Base-by-base conservation (phyloP, 2,888 invertebrate genomes). In the Pantelozetes paolii region DNA sequence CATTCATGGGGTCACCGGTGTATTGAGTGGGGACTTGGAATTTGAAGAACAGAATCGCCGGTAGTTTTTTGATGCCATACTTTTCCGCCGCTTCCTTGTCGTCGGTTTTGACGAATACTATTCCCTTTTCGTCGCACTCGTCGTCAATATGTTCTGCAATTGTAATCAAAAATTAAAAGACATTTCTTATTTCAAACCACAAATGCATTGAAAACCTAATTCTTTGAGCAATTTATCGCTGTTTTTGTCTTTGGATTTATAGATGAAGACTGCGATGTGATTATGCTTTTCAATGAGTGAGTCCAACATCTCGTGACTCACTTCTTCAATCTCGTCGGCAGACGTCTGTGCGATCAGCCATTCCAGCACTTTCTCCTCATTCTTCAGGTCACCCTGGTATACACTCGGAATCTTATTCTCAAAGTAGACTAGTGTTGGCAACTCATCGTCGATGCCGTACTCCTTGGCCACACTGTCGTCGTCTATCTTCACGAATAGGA, bases 301-400 rank as follows among this genome's bases (percentile, higher is more conserved):
- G 81, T 93, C 93, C 77, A 94, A 85, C 92, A 94, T 93, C 85
- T 94, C 93, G 40, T 81, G 79, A 6, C 79, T 81, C 28, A 80
- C 80, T 70, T 82, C 81, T 77, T 82, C 82, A 48, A 82, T 83
- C 76, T 82, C 82, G 74, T 83, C 82, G 1, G 79, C 76, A 64
- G 79, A 78, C 75, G 80, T 79, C 87, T 93, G 92, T 87, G 91
- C 89, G 86, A 92, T 87, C 86, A 94, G 90, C 93, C 93, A 94
- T 87, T 91, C 90, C 87, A 94, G 89, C 86, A 94, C 92, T 88
- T 90, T 91, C 86, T 91, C 90, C 88, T 93, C 93, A 79, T 93
- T 92, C 83, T 91, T 91, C 78, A 93, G 85, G 82, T 92, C 91
- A 79, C 90, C 94, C 81, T 93, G 92, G 83, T 92, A 94, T 79